These are phyloP conservation scores for Amblyopsis hoosieri DNA, from an alignment of 2,797 vertebrate genomes.

Conservation along the genomic window DNA sequence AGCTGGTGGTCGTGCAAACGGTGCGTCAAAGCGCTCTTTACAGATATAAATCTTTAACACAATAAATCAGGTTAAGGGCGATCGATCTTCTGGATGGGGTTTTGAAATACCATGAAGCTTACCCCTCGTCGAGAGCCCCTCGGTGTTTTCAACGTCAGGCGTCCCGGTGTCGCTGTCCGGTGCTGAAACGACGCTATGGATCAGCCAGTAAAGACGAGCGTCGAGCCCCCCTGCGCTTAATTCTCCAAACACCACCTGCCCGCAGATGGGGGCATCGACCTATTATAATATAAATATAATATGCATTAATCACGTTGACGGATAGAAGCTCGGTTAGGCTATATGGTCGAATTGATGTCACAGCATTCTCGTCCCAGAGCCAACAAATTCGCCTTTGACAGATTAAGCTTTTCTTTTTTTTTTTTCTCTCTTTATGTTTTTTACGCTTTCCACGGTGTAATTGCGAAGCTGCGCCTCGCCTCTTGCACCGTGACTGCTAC, in stretches of 20 bases:
- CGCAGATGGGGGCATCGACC: constrained; percentile 37
- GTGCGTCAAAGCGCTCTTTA: no score
- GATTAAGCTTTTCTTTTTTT: constrained; percentile 66
- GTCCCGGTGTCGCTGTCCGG: constrained; percentile 74
- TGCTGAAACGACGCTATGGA: constrained; percentile 70
- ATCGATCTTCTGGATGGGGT: no score
- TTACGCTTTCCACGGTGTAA: constrained; percentile 59
- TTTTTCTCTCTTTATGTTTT: constrained; percentile 1
- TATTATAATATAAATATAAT: constrained; percentile 9
- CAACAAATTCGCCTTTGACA: constrained; percentile 65
- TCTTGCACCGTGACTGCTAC: constrained; percentile 40
- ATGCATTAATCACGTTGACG: constrained; percentile 24
- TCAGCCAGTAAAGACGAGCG: constrained; percentile 50
- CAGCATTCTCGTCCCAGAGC: constrained; percentile 53
- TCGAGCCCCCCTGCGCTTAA: constrained; percentile 37
- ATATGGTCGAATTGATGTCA: constrained; percentile 48
- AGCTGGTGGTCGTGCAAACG: no score
- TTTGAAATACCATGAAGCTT: constrained; percentile 7
- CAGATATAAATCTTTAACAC: no score
- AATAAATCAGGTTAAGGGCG: no score
- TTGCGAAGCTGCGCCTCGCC: constrained; percentile 63
- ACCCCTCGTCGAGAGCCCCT: constrained; percentile 63
- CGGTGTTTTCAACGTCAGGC: constrained; percentile 42
- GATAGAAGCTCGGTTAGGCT: neutral
- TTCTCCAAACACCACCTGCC: constrained; percentile 59